Evolutionary conservation across 2,797 vertebrate genomes (phyloP), one percentile per base, ranked within the genome.

Genomic region (Lophius americanus): DNA sequence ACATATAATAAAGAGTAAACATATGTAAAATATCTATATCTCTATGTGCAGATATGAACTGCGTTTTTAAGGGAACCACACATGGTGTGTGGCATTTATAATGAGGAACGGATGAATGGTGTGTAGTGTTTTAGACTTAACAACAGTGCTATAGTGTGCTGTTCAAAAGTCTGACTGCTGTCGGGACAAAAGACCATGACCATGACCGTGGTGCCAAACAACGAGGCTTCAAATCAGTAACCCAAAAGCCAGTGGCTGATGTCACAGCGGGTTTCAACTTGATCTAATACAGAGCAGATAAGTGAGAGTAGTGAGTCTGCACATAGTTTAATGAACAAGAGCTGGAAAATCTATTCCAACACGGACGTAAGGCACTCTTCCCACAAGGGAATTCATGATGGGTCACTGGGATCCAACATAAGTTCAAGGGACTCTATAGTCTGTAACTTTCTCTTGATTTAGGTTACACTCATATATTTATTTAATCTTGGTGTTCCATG

Each of bases 301-400:
- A 32, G 12, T 55, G 48, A 52, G 60, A 60, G 37, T 32, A 14
- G 38, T 56, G 33, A 54, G 46, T 38, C 36, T 50, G 41, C 9
- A 7, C 36, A 41, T 23, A 23, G 23, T 23, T 23, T 23, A 23
- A 47, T 42, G 12, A 39, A 23, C 43, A 23, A 42, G 7, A 55
- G 13, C 50, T 74, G 67, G 54, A n/a, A 68, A 71, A 74, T 58
- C 39, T 42, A 42, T 23, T 23, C 23, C 23, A 23, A 23, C 23
- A 23, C 23, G 2, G 23, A 23, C 23, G 23, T 42, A 41, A 41
- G 9, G 9, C 39, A 41, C 12, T 60, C 55, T 23, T 23, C 68
- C 55, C 71, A 71, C 48, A 33, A 41, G 36, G 60, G 47, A 58
- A 47, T 41, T 60, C 61, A 42, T 50, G 37, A 6, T 41, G 23